Conservation (phyloP, 2,113 vertebrate species). For the Paradoxurus hermaphroditus region DNA sequence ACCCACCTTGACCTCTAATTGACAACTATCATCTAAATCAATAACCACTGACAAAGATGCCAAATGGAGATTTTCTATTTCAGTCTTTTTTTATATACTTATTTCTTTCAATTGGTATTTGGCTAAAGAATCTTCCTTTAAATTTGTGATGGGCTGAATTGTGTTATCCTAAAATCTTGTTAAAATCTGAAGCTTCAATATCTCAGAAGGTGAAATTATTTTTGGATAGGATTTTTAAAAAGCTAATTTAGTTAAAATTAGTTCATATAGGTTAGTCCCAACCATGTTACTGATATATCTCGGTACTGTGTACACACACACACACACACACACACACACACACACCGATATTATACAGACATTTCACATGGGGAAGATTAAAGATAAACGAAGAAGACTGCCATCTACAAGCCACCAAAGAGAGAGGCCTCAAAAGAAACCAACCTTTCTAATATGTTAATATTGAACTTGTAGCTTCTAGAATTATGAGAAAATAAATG, state of each 20-base stretch:
- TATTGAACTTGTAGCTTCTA: neutral
- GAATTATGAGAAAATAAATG: neutral
- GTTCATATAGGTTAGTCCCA: neutral
- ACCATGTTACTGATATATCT: too few species aligned
- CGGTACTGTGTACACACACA: too few species aligned
- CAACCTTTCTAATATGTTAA: neutral
- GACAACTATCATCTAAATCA: neutral
- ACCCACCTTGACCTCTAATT: neutral
- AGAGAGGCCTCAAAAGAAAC: neutral
- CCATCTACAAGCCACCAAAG: neutral
- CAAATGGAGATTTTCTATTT: neutral
- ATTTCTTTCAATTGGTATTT: neutral
- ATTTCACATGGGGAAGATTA: neutral
- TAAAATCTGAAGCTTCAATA: neutral
- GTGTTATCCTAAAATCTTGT: neutral
- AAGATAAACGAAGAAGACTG: neutral
- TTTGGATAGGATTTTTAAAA: neutral
- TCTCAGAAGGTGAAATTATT: neutral
- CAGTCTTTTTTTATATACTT: neutral
- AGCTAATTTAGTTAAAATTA: neutral
- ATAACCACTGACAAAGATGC: neutral
- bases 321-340: too few species aligned
- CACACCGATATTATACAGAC: neutral
- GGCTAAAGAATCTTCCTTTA: neutral
- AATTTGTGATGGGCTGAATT: neutral